Conservation (phyloP, 2,113 vertebrate genomes). For the Genyomyrus donnyi region DNA sequence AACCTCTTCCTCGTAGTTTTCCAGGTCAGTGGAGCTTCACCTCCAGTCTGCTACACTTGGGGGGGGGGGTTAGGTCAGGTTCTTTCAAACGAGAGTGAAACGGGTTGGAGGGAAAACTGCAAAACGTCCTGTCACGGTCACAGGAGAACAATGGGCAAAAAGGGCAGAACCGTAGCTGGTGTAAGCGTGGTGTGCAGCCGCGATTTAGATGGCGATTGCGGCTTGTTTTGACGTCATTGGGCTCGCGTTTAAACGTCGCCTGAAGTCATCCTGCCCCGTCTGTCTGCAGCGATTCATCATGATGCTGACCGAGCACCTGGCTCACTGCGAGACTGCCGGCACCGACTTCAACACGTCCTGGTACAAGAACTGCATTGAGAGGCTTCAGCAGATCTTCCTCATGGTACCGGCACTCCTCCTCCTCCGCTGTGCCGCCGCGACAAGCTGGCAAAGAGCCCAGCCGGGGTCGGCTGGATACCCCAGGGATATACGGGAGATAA, state of each 20-base stretch:
- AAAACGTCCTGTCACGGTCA: not conserved
- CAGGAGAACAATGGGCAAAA: not conserved
- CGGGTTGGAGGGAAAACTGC: not conserved
- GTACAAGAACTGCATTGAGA: slow-evolving; percentile 94
- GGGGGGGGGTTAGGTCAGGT: not conserved
- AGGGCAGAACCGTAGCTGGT: not conserved
- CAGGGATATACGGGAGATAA: not conserved
- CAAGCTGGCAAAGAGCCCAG: not conserved
- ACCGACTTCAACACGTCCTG: slow-evolving; percentile 86
- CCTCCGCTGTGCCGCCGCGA: not conserved
- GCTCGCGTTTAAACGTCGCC: not conserved
- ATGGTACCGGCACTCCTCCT: slow-evolving; percentile 59
- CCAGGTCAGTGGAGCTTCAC: slow-evolving; percentile 63
- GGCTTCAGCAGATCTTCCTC: slow-evolving; percentile 92
- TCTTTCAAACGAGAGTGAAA: not conserved
- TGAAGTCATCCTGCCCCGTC: not conserved
- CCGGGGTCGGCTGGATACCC: not conserved
- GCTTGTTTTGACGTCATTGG: not conserved
- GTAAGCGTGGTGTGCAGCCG: not conserved
- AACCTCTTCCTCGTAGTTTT: slow-evolving; percentile 98
- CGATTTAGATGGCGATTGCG: not conserved
- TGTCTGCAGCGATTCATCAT: slow-evolving; percentile 88
- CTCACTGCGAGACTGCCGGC: slow-evolving; percentile 85
- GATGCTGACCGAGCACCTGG: slow-evolving; percentile 92
- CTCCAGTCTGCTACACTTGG: not conserved